Evolutionary conservation across 2,888 invertebrate genomes (phyloP).

Genomic region (Tetramorium bicarinatum): DNA sequence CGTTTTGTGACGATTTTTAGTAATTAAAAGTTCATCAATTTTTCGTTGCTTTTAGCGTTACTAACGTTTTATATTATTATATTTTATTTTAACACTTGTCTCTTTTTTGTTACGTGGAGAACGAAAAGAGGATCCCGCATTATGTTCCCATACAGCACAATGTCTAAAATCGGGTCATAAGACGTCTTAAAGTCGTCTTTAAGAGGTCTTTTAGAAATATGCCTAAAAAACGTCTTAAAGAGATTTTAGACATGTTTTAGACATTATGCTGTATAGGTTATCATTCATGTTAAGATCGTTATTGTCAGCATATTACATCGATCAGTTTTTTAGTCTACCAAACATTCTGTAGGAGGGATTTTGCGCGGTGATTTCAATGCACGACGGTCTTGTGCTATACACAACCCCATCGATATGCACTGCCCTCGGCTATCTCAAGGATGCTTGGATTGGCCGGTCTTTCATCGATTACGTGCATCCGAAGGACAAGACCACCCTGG

Average conservation of each 20-base stretch:
- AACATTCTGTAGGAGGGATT: constrained; percentile 90
- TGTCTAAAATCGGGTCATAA: too few relatives aligned
- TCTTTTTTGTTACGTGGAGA: neutral
- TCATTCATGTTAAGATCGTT: neutral
- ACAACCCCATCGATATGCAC: constrained; percentile 91
- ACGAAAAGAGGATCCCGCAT: neutral
- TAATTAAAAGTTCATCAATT: neutral
- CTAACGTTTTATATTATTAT: neutral
- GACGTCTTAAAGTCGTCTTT: too few relatives aligned
- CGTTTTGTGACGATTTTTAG: neutral
- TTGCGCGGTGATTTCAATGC: constrained; percentile 93
- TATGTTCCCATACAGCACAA: too few relatives aligned
- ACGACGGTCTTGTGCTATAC: constrained; percentile 93
- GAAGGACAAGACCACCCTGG: constrained; percentile 91
- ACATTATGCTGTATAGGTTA: too few relatives aligned
- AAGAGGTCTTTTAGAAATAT: too few relatives aligned
- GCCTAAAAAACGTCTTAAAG: too few relatives aligned
- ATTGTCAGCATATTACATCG: too few relatives aligned
- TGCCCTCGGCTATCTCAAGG: constrained; percentile 92
- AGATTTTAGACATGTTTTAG: too few relatives aligned
- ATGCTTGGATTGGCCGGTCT: constrained; percentile 94
- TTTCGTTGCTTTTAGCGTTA: neutral
- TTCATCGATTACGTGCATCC: constrained; percentile 96
- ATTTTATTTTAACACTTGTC: neutral
- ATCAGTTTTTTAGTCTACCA: neutral